These are phyloP conservation scores for Amphipoea lucens DNA, from an alignment of 2,888 invertebrate genomes.

Conservation along the genomic window DNA sequence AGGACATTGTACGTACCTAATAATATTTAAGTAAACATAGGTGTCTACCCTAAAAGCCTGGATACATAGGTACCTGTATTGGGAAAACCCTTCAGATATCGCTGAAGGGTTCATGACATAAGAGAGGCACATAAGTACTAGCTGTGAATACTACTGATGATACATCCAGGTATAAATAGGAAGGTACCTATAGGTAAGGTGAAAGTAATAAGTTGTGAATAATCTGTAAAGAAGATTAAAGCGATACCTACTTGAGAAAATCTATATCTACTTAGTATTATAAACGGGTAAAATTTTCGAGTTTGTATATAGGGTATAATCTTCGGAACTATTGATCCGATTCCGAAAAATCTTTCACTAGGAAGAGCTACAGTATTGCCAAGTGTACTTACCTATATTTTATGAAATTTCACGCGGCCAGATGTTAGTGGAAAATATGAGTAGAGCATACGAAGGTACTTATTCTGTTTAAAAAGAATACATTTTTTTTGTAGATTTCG, in stretches of 20 bases:
- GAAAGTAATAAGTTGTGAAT: background rate
- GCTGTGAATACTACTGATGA: background rate
- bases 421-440: background rate
- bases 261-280: background rate
- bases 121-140: background rate
- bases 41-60: background rate
- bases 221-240: background rate
- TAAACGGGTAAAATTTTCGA: background rate
- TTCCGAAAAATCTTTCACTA: background rate
- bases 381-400: background rate
- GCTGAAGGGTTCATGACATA: background rate
- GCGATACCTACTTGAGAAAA: background rate
- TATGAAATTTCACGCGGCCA: background rate
- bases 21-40: background rate
- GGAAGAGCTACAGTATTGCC: background rate
- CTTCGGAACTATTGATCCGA: too few relatives aligned
- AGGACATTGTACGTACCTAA: background rate
- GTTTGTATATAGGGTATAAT: background rate
- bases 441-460: too few relatives aligned
- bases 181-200: background rate
- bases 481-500: background rate
- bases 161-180: background rate
- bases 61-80: background rate
- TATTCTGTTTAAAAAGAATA: too few relatives aligned
- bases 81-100: conserved; percentile 12